A percentile compares a stretch with the other conserved stretches of the same genome.
These are phyloP conservation scores for Scaptomyza pallida DNA, from an alignment of 1,140 invertebrate species.

Conservation along the genomic window DNA sequence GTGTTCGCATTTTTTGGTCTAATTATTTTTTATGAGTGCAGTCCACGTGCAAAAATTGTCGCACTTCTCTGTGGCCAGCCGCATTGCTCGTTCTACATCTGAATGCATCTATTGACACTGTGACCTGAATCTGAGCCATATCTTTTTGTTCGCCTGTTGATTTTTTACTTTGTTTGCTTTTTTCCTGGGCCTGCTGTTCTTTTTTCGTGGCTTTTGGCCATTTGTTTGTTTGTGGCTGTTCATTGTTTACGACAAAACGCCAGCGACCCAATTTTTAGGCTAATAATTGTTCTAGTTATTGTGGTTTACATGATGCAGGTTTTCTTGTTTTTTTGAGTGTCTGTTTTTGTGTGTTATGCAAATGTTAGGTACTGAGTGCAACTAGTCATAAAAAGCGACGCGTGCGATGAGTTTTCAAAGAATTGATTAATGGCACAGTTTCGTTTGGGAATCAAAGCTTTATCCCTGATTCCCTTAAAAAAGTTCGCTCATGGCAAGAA, in stretches of 20 bases:
- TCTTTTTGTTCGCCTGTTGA: constrained; percentile 44
- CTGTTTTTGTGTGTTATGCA: neutral
- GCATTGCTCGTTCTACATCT: constrained; percentile 23
- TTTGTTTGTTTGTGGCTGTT: constrained; percentile 16
- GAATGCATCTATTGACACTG: neutral
- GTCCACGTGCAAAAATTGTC: constrained; percentile 76
- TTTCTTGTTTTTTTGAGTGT: constrained; percentile 19
- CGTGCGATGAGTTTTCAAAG: neutral
- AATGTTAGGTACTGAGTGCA: neutral
- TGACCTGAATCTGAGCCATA: constrained; percentile 10
- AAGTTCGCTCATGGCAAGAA: neutral
- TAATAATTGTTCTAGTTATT: constrained; percentile 75
- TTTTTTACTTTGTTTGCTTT: constrained; percentile 62
- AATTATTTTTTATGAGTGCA: constrained; percentile 82
- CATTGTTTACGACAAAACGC: constrained; percentile 20
- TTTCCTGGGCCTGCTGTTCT: constrained; percentile 52
- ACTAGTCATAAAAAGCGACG: neutral
- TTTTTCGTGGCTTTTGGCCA: constrained; percentile 46
- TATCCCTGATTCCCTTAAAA: no score
- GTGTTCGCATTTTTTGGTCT: constrained; percentile 73
- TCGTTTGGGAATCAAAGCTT: neutral
- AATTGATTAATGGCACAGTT: neutral
- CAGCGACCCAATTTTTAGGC: constrained; percentile 64
- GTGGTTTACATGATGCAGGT: constrained; percentile 51
- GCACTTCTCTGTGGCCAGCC: constrained; percentile 72